Percentiles rank a stretch among this genome's conserved stretches.
These are phyloP conservation scores for Ptychoptera contaminata DNA, from an alignment of 2,888 invertebrate genomes.

Conservation along the genomic window DNA sequence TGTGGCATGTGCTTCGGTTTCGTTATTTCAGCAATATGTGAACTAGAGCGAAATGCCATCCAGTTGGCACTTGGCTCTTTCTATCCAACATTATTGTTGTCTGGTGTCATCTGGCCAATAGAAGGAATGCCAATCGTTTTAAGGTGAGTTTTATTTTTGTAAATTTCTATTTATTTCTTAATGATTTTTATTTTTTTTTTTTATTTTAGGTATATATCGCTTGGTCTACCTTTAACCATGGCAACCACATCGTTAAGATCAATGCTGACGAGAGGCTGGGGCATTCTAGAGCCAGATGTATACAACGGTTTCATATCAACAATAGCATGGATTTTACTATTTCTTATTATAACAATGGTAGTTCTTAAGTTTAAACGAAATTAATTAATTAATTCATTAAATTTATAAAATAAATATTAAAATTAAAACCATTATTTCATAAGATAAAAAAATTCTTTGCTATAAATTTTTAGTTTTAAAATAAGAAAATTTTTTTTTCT, in stretches of 20 bases:
- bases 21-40: conserved; percentile 83
- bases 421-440: no score
- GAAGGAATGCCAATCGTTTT: conserved; percentile 85
- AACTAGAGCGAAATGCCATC: conserved; percentile 82
- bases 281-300: conserved; percentile 61
- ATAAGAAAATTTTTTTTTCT: no score
- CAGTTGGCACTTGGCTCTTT: conserved; percentile 86
- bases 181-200: conserved; percentile 3
- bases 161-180: not conserved
- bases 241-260: conserved; percentile 84
- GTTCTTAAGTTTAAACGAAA: conserved; percentile 70
- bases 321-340: conserved; percentile 68
- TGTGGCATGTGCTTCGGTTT: conserved; percentile 97
- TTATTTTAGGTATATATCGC: conserved; percentile 47
- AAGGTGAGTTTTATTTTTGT: conserved; percentile 24
- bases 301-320: conserved; percentile 80
- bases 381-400: conserved; percentile 27
- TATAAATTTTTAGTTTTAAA: no score
- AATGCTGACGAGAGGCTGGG: conserved; percentile 80
- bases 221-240: conserved; percentile 71
- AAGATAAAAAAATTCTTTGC: no score
- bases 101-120: conserved; percentile 93
- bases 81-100: conserved; percentile 82
- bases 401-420: no score
- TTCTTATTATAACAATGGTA: conserved; percentile 62